Evolutionary conservation across 2,888 invertebrate genomes (phyloP), one percentile per base, ranked within the genome.

Genomic region (Cryptus armator): DNA sequence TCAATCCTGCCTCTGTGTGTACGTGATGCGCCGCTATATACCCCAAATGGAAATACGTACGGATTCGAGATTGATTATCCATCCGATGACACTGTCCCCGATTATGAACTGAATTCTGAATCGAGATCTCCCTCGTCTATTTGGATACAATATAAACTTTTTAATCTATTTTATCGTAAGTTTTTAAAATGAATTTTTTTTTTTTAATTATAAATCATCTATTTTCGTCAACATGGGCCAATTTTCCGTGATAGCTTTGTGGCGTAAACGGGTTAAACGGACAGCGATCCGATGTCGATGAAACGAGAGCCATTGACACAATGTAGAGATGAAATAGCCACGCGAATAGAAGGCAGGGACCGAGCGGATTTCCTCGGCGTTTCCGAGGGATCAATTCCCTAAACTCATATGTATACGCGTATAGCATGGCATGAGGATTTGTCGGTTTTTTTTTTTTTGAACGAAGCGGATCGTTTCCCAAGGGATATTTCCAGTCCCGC

Each of bases 41-140:
- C 9, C 37, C 37, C 32, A 12, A 72, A 72, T 72, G 32, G 37
- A 56, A 72, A 72, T 59, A 32, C 29, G 32, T 14, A 19, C 37
- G 19, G 32, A 59, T 43, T 53, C 24, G 19, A 43, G 16, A 51
- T 74, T 59, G 53, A 43, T 70, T 70, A 68, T 59, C 29, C 48
- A 44, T 12, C 12, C 29, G 66, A 77, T 56, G 67, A 32, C n/a
- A 14, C 24, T 78, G n/a, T 29, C 29, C 5, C 1, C 59, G 29
- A 74, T 44, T 43, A 24, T n/a, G 32, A 37, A 14, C 14, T 44
- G 37, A 14, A 59, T 29, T 14, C 6, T 5, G 37, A 37, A 37
- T 32, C 29, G 6, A 3, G 2, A 48, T 59, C 24, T 56, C 56
- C 10, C 9, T 37, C 7, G 37, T 37, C 37, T 7, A 5, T 9